Percentiles rank a stretch among this genome's conserved stretches.
Conservation (phyloP, 2,797 vertebrate species). For the Lepus townsendii region DNA sequence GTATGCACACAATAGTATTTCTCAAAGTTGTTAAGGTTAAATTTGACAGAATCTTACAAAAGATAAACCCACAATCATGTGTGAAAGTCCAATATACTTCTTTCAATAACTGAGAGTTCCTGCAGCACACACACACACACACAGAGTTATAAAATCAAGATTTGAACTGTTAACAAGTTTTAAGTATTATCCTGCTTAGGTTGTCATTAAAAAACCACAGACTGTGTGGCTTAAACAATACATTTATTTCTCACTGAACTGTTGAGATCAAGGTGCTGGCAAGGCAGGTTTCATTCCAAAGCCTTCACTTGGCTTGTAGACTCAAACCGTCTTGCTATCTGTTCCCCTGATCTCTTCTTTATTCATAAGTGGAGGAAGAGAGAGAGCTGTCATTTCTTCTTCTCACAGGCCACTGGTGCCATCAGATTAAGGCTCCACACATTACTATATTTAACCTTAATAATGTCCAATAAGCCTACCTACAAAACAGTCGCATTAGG, state of each 20-base stretch:
- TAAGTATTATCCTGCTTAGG: background rate
- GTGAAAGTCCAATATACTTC: background rate
- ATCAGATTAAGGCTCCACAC: background rate
- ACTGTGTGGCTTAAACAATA: background rate
- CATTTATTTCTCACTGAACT: background rate
- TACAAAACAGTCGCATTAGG: background rate
- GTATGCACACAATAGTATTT: conserved; percentile 10
- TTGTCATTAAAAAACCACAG: background rate
- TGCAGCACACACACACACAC: background rate
- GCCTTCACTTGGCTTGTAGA: background rate
- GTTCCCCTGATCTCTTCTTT: background rate
- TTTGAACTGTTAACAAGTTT: background rate
- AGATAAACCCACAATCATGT: conserved; percentile 5
- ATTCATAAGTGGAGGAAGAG: background rate
- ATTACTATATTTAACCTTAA: background rate
- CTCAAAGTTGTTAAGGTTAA: conserved; percentile 54
- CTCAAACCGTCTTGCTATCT: background rate
- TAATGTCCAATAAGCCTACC: background rate
- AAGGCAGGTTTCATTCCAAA: background rate
- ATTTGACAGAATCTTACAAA: conserved; percentile 7
- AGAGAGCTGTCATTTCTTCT: background rate
- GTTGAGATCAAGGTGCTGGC: background rate
- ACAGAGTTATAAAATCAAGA: background rate
- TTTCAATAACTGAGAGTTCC: background rate
- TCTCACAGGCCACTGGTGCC: background rate